Base-by-base conservation (phyloP, 2,888 invertebrate species). In the Drosophila rellima region DNA sequence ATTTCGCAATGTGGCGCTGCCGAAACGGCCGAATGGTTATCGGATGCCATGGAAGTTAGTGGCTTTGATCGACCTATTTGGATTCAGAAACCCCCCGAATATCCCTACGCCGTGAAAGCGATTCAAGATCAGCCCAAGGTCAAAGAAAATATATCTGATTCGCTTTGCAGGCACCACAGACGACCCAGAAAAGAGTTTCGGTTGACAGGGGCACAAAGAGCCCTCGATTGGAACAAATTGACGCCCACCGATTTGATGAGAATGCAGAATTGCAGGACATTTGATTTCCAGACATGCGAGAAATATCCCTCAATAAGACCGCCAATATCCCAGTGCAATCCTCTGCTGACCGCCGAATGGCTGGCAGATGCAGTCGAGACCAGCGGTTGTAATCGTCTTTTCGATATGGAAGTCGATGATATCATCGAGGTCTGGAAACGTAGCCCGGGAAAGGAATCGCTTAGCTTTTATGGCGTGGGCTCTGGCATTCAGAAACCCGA, bases 381-480 rank as follows among this genome's bases (percentile, higher is more conserved):
- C 1, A 47, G 7, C 5, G 65, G 69, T 10, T 70, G 71, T 15
- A 44, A 45, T 0, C 60, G 54, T 0, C 45, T 20, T 3, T 57
- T 70, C 3, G 64, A 79, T 11, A 61, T 44, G 55, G 52, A 39
- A 6, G 10, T 47, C 5, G 72, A 85, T 17, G 81, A 88, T 7
- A 59, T 78, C 1, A 6, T 83, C 0, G 55, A 75, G 2, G 52
- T 81, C 2, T 83, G 88, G 88, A 55, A 65, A 5, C 29, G 37
- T 1, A 71, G 51, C 18, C 69, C 70, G 0, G 6, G 62, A 8
- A 83, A 82, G 26, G 17, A 52, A 0, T 39, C 55, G 0, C 55
- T 83, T 2, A 8, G 63, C 4, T 86, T 45, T 15, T 88, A 83
- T 20, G 83, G 83, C 0, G 44, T 88, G 0, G 66, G 54, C 5